Percentiles rank a stretch among this genome's conserved stretches.
Evolutionary conservation across 2,113 vertebrate genomes (phyloP).

Genomic region (Ahaetulla prasina): DNA sequence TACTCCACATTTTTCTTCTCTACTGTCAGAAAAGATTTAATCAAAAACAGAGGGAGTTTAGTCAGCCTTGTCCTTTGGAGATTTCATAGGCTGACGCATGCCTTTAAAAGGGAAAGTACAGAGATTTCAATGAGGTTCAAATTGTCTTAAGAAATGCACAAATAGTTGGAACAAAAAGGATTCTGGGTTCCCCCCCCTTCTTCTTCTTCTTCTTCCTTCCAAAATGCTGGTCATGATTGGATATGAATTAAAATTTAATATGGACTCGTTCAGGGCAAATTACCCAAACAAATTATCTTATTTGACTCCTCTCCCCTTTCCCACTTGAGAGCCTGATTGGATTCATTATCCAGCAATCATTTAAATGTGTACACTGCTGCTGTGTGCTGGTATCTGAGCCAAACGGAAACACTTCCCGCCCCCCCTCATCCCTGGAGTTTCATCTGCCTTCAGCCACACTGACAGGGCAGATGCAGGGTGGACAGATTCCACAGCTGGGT

Average conservation of each 20-base stretch:
- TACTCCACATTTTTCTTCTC: conserved; percentile 14
- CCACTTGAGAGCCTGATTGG: neutral
- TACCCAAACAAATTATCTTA: neutral
- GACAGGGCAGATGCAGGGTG: conserved; percentile 41
- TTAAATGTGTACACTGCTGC: neutral
- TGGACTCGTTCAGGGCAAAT: neutral
- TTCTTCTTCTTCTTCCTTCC: neutral
- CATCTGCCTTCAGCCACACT: neutral
- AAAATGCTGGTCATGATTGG: neutral
- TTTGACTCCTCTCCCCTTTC: neutral
- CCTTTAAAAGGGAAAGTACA: conserved; percentile 9
- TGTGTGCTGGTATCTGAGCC: neutral
- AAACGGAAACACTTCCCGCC: neutral
- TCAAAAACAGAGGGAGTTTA: conserved; percentile 50
- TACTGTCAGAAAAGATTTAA: conserved; percentile 40
- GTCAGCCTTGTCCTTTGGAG: conserved; percentile 27
- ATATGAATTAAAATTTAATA: neutral
- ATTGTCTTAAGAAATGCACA: conserved; percentile 8
- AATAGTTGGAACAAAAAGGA: neutral
- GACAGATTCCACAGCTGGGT: conserved; percentile 18
- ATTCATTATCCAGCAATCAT: neutral
- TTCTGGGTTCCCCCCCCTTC: neutral
- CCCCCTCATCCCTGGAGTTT: neutral
- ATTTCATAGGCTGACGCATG: conserved; percentile 24
- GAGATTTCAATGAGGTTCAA: conserved; percentile 35